Conservation (phyloP, 2,797 vertebrate species). For the Microhierax caerulescens region DNA sequence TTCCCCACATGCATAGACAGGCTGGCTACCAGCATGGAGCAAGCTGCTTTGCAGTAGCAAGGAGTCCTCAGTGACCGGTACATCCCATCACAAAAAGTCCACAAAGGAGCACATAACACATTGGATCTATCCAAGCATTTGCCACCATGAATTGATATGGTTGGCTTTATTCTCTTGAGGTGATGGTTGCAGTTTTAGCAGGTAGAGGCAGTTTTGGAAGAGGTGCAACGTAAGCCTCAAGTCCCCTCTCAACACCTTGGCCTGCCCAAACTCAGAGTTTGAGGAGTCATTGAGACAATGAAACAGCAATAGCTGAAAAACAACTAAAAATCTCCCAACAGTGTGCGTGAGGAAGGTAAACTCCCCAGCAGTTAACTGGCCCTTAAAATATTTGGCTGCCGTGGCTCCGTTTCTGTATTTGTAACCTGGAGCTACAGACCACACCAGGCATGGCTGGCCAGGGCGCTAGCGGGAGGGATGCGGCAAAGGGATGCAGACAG, state of each 20-base stretch:
- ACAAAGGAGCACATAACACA: neutral
- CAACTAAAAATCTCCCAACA: neutral
- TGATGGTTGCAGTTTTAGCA: neutral
- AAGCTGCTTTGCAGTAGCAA: neutral
- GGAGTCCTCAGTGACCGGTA: neutral
- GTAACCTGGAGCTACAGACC: neutral
- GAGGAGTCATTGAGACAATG: neutral
- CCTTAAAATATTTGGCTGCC: neutral
- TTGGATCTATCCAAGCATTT: neutral
- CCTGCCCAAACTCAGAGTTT: neutral
- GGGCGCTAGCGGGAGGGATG: neutral
- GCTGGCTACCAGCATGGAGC: neutral
- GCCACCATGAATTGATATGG: rapidly evolving
- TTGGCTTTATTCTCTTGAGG: neutral
- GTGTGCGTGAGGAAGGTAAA: neutral
- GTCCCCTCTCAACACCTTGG: neutral
- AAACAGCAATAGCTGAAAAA: neutral
- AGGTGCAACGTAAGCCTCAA: neutral
- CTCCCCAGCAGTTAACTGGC: neutral
- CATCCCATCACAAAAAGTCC: neutral
- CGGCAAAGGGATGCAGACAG: neutral
- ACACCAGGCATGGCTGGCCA: neutral
- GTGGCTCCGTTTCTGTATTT: neutral
- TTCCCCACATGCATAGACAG: neutral
- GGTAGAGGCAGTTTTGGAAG: neutral